Conservation (phyloP, 2,113 vertebrate genomes). For the Apteryx owenii region DNA sequence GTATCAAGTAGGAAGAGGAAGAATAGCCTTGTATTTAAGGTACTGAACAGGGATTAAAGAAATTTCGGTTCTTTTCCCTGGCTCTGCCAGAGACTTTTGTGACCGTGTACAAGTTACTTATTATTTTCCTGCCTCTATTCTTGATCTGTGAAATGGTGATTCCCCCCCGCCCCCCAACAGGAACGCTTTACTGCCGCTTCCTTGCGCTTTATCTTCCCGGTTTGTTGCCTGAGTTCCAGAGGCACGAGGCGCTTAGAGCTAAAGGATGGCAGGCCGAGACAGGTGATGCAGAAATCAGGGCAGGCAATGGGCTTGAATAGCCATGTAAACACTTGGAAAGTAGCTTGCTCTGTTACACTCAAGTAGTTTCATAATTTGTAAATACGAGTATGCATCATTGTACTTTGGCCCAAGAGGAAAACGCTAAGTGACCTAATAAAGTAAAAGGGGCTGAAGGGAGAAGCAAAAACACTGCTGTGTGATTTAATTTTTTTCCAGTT, state of each 20-base stretch:
- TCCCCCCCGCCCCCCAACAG: background rate
- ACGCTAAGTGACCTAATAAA: background rate
- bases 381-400: background rate
- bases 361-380: background rate
- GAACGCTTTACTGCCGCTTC: conserved; percentile 37
- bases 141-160: conserved; percentile 54
- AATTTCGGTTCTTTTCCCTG: conserved; percentile 52
- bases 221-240: background rate
- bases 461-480: background rate
- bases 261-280: background rate
- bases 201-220: conserved; percentile 37
- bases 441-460: background rate
- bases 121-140: conserved; percentile 59
- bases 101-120: conserved; percentile 58
- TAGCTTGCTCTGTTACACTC: background rate
- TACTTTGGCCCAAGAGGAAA: background rate
- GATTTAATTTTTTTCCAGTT: background rate
- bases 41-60: conserved; percentile 64
- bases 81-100: conserved; percentile 66
- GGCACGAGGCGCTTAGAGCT: background rate
- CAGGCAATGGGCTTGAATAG: background rate
- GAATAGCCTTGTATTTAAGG: conserved; percentile 68
- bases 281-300: background rate
- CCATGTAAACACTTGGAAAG: background rate
- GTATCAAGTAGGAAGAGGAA: conserved; percentile 70